Evolutionary conservation across 2,888 invertebrate genomes (phyloP), one percentile per base, ranked within the genome.

Genomic region (Sicus ferrugineus): DNA sequence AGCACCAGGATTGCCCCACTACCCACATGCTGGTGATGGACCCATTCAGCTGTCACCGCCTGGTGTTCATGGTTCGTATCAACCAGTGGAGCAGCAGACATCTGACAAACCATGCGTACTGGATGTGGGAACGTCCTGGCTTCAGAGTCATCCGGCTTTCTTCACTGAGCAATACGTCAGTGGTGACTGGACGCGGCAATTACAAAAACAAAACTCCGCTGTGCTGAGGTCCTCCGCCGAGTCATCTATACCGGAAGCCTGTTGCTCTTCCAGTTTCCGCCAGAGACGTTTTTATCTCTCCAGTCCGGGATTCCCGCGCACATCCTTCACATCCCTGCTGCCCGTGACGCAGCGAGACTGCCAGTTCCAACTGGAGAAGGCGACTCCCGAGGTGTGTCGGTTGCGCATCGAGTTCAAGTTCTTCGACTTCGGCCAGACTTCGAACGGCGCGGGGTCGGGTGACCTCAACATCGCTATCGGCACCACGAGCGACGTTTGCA

Each of bases 251-350:
- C 58, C 76, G 34, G 82, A 82, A 68, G 76, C 81, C 11, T 88
- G 87, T 73, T 87, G 88, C 73, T 78, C 80, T 16, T 80, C 80
- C 42, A 79, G 75, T 30, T 88, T 87, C 73, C 84, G 81, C 48
- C 81, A 86, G 21, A 85, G 84, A 69, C 82, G 84, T 67, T 88
- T 89, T 75, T 82, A 87, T 42, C 73, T 90, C 2, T 80, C 87
- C 0, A 89, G 88, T 81, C 89, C 89, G 0, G 88, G 87, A 19
- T 90, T 89, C 78, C 89, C 89, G 0, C 83, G 84, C 61, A 84
- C 82, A 3, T 79, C 82, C 1, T 81, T 83, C n/a, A 80, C 77
- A 23, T 79, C 77, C 2, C 59, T 81, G 63, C 61, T 81, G 64
- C 82, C 79, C 23, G 76, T 80, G 52, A 79, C 78, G 38, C 81